Conservation (phyloP, 2,797 vertebrate genomes). For the Zenarchopterus dispar region DNA sequence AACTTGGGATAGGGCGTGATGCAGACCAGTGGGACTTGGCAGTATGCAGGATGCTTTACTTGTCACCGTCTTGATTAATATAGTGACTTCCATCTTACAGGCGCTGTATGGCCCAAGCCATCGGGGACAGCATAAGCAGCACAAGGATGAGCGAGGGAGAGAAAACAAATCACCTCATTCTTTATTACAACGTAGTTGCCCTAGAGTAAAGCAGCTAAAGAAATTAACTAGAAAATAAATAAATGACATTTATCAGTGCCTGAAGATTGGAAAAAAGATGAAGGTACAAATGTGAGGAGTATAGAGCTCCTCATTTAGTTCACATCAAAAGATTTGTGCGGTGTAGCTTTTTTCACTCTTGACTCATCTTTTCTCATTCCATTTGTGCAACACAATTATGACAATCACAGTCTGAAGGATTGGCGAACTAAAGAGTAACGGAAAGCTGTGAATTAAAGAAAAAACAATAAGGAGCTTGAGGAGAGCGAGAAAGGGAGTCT, state of each 20-base stretch:
- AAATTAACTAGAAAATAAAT: conserved; percentile 80
- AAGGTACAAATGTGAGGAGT: conserved; percentile 50
- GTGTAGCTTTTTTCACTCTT: conserved; percentile 22
- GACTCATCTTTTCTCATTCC: conserved; percentile 61
- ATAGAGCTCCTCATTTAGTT: conserved; percentile 54
- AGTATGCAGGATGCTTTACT: conserved; percentile 55
- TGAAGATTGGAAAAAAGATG: conserved; percentile 27
- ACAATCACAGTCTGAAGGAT: conserved; percentile 71
- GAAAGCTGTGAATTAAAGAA: conserved; percentile 64
- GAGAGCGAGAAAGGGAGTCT: conserved; percentile 75
- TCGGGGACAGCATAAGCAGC: conserved; percentile 68
- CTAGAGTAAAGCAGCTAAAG: conserved; percentile 76
- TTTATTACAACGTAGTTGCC: conserved; percentile 73
- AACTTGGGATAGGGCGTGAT: conserved; percentile 53
- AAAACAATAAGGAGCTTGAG: conserved; percentile 66
- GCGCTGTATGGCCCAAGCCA: conserved; percentile 67
- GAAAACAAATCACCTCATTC: conserved; percentile 72
- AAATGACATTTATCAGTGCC: conserved; percentile 75
- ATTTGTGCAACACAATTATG: conserved; percentile 70
- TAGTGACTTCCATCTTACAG: conserved; percentile 65
- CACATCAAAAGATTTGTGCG: conserved; percentile 55
- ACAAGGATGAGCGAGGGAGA: conserved; percentile 54
- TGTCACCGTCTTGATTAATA: conserved; percentile 85
- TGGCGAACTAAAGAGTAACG: conserved; percentile 59
- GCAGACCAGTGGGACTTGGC: conserved; percentile 65